A percentile compares a stretch with the other conserved stretches of the same genome.
These are phyloP conservation scores for Eonycteris spelaea DNA, from an alignment of 2,113 vertebrate species.

Conservation along the genomic window DNA sequence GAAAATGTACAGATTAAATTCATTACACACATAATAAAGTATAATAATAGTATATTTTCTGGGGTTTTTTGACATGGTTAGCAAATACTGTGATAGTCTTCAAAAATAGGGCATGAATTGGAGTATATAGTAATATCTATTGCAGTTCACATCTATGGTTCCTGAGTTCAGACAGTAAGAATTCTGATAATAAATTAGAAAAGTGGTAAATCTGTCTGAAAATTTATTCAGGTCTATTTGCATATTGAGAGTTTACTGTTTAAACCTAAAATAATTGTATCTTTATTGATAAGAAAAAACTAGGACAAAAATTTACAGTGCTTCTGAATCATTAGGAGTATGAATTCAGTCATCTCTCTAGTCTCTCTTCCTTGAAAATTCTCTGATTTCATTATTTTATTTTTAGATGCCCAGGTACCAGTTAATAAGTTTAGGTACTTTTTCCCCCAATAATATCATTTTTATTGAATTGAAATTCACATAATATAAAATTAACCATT, in stretches of 20 bases:
- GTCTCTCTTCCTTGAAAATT: neutral
- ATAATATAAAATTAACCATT: neutral
- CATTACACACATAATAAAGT: neutral
- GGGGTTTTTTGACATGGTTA: neutral
- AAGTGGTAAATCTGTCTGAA: neutral
- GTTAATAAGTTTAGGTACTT: neutral
- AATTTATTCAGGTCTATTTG: neutral
- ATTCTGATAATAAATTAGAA: neutral
- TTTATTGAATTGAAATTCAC: constrained; percentile 1
- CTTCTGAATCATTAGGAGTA: neutral
- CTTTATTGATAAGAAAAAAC: neutral
- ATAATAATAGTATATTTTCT: neutral
- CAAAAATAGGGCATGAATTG: neutral
- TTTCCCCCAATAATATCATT: neutral
- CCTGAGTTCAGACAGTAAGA: neutral
- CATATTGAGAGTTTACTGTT: neutral
- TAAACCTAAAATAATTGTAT: neutral
- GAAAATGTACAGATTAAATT: neutral
- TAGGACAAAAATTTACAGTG: neutral
- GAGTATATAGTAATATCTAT: neutral
- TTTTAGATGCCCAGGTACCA: neutral
- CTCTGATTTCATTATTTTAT: neutral
- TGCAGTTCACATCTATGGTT: neutral
- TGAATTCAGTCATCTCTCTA: neutral
- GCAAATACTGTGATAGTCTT: neutral